These are phyloP conservation scores for Heteromyza rotundicornis DNA, from an alignment of 2,888 invertebrate species.

Conservation along the genomic window DNA sequence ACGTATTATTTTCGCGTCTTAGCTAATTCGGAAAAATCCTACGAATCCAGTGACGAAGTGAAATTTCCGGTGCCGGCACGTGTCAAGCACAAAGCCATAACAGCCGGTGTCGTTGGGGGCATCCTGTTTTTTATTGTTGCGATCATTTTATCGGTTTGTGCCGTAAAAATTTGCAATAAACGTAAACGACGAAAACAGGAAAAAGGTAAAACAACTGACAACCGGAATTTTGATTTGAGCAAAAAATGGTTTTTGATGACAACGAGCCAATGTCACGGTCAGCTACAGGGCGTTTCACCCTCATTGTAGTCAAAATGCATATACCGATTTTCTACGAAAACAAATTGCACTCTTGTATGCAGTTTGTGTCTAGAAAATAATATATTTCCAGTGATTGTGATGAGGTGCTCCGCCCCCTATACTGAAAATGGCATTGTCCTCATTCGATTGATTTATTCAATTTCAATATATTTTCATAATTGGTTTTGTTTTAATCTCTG, in stretches of 20 bases:
- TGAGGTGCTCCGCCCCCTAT: too few species aligned
- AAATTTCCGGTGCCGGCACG: slow-evolving; percentile 89
- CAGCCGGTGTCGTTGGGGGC: slow-evolving; percentile 95
- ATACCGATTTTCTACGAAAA: too few species aligned
- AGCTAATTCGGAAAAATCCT: slow-evolving; percentile 85
- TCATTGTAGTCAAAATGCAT: too few species aligned
- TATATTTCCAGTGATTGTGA: too few species aligned
- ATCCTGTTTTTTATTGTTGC: slow-evolving; percentile 97
- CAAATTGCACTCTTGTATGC: too few species aligned
- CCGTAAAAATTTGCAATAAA: slow-evolving; percentile 97
- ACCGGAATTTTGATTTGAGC: slow-evolving; percentile 42
- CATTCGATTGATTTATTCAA: too few species aligned
- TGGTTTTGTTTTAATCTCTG: too few species aligned
- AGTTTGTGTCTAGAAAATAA: too few species aligned
- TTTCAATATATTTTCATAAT: too few species aligned
- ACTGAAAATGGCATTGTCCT: too few species aligned
- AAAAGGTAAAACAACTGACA: slow-evolving; percentile 78
- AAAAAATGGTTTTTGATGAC: slow-evolving; percentile 51
- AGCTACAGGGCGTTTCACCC: too few species aligned
- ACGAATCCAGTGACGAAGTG: slow-evolving; percentile 86
- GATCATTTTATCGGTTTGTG: slow-evolving; percentile 95
- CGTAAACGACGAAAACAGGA: slow-evolving; percentile 96
- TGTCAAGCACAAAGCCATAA: slow-evolving; percentile 94
- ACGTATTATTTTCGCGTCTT: slow-evolving; percentile 92
- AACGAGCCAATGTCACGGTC: too few species aligned